Evolutionary conservation across 2,797 vertebrate species (phyloP), one percentile per base, ranked within the genome.

Genomic region (Coregonus ussuriensis): DNA sequence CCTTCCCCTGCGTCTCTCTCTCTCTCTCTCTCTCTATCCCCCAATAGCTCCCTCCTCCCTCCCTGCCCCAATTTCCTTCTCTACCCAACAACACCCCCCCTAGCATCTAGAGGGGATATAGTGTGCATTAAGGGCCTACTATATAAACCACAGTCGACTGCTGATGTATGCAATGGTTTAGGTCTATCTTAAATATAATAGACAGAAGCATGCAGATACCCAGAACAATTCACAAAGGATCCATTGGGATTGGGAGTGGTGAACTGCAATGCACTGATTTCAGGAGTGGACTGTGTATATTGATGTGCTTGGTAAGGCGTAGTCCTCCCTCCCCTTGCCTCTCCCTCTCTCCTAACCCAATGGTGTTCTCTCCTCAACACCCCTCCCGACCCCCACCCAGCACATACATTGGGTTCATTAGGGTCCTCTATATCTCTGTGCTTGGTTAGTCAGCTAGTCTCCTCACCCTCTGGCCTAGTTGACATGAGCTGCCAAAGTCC

Each of bases 401-500:
- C 21, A 9, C 21, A 63, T 25, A 25, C 7, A 63, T 63, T 63
- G 21, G 59, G 6, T 63, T 63, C 15, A 63, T 63, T 63, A 63
- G 21, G 21, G 11, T 63, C 21, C 21, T 63, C 3, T 63, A 63
- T 11, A 63, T 59, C 18, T 63, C 7, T 25, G 21, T 25, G 21
- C 21, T 25, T 21, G 21, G 59, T 63, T 25, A 25, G n/a, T 63
- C 7, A 63, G 59, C 21, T 63, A 25, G 59, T 13, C 59, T 63
- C 59, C 67, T 69, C 35, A 96, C 95, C 94, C 95, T 93, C 85
- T 96, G 95, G 74, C 96, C 96, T 77, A 97, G 89, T 16, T 97
- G 96, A 88, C 96, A 97, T 2, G 96, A 97, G 83, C 96, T 96
- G 87, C 96, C 96, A 77, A 97, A 96, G 87, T 97, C 96, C 84